A percentile compares a stretch with the other conserved stretches of the same genome.
These are phyloP conservation scores for Hypolimnas misippus DNA, from an alignment of 2,888 invertebrate species.

Conservation along the genomic window DNA sequence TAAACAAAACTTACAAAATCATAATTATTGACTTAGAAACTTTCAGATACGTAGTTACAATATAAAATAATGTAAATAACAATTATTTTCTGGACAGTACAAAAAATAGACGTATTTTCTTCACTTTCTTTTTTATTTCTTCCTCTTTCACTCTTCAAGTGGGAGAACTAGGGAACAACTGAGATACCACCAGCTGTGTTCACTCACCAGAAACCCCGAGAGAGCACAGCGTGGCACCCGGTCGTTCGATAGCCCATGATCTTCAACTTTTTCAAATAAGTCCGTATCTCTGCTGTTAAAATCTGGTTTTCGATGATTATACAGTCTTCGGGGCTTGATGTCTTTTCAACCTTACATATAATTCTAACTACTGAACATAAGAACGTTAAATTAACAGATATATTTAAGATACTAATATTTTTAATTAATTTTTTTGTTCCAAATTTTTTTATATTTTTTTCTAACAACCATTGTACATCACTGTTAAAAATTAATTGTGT, in stretches of 20 bases:
- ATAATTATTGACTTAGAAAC: too few species aligned
- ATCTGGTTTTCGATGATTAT: neutral
- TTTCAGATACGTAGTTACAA: too few species aligned
- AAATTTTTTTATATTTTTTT: too few species aligned
- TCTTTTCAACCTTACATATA: neutral
- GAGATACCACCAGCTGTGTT: constrained; percentile 99
- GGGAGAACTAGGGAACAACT: constrained; percentile 87
- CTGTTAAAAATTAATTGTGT: neutral
- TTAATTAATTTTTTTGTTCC: too few species aligned
- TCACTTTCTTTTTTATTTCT: neutral
- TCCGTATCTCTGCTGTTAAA: neutral
- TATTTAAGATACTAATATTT: too few species aligned
- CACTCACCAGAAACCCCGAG: constrained; percentile 91
- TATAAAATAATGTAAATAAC: too few species aligned
- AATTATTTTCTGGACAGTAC: neutral
- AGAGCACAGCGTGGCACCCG: constrained; percentile 99
- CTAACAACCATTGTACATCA: too few species aligned
- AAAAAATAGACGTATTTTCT: too few species aligned
- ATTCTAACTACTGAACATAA: too few species aligned
- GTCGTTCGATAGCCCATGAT: constrained; percentile 85
- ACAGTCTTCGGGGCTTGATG: neutral
- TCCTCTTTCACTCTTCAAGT: constrained; percentile 9
- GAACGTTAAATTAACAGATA: too few species aligned
- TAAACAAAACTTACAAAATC: too few species aligned
- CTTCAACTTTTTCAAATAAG: constrained; percentile 2